Base-by-base conservation (phyloP, 92 coral and sea anemone genomes). In the Plumapathes pennacea region DNA sequence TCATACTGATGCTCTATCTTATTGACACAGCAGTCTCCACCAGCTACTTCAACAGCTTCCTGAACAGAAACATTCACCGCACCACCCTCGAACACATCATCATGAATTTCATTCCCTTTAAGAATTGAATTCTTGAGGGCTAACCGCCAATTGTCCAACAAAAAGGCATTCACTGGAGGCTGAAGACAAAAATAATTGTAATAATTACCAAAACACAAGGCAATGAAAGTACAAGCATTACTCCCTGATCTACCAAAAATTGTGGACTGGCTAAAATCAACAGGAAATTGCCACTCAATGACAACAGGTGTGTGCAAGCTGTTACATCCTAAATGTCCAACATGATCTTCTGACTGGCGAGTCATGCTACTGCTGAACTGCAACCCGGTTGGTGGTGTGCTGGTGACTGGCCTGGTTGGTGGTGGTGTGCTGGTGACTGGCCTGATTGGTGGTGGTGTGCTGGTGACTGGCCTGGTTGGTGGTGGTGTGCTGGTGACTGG, bases 221-320 rank as follows among this genome's bases (percentile, higher is more conserved):
- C 81, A 70, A 81, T 81, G 19, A 81, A 64, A 40, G 72, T 65
- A 30, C 81, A 72, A 1, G 80, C 87, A 60, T 81, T 72, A 49
- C 82, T 65, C 8, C 71, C 87, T 41, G 28, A 17, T 50, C 81
- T 27, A 36, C 87, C 81, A 18, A 39, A 27, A 1, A 72, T 28
- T 4, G 57, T 46, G 4, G 81, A 81, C 46, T 72, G 87, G 29
- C 84, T 50, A 30, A 60, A 32, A 23, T 46, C 46, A 23, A 26
- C 36, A 23, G 74, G 77, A 36, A 72, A 64, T 14, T 55, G 21
- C 81, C 81, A 80, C 39, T 68, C 84, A 3, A 12, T 5, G 56
- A 68, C 9, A 18, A 15, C 32, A 12, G 54, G 66, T 13, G 54
- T 68, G 46, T 68, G 67, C 10, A 32, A n/a, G 62, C 76, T 68